A percentile compares a stretch with the other conserved stretches of the same genome.
Conservation (phyloP, 2,113 vertebrate genomes). For the Rallus limicola region DNA sequence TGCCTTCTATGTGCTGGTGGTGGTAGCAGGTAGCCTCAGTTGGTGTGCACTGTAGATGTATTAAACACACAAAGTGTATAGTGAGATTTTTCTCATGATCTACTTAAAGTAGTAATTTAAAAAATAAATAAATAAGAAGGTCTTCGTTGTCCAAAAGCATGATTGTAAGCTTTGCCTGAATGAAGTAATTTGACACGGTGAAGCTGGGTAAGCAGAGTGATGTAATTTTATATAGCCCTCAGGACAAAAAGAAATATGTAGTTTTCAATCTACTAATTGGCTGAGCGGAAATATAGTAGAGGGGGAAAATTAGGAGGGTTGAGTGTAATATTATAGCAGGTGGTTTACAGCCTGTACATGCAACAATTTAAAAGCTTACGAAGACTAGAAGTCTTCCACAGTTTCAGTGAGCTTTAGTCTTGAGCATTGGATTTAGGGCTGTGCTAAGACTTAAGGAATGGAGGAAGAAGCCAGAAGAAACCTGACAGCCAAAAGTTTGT, state of each 20-base stretch:
- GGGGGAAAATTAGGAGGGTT: background rate
- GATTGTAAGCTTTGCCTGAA: background rate
- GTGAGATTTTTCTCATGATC: background rate
- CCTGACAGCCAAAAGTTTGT: background rate
- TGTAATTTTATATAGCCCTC: background rate
- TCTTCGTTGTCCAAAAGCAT: background rate
- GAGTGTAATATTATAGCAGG: background rate
- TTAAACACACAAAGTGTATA: background rate
- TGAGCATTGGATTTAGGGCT: background rate
- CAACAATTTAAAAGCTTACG: background rate
- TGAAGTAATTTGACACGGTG: background rate
- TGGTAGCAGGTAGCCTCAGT: background rate
- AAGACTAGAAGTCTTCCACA: background rate
- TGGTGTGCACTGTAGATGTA: background rate
- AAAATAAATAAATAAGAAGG: background rate
- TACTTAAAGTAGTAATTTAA: background rate
- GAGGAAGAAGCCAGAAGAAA: background rate
- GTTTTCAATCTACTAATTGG: background rate
- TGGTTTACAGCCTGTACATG: background rate
- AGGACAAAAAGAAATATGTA: background rate
- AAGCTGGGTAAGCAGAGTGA: background rate
- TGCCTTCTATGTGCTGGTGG: background rate
- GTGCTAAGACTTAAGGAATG: background rate
- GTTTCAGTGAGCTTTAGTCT: background rate
- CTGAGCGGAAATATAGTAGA: background rate